A percentile compares a stretch with the other conserved stretches of the same genome.
phyloP scores from a whole-genome alignment of 2,888 invertebrate genomes.

The Cephus sareptanus region DNA sequence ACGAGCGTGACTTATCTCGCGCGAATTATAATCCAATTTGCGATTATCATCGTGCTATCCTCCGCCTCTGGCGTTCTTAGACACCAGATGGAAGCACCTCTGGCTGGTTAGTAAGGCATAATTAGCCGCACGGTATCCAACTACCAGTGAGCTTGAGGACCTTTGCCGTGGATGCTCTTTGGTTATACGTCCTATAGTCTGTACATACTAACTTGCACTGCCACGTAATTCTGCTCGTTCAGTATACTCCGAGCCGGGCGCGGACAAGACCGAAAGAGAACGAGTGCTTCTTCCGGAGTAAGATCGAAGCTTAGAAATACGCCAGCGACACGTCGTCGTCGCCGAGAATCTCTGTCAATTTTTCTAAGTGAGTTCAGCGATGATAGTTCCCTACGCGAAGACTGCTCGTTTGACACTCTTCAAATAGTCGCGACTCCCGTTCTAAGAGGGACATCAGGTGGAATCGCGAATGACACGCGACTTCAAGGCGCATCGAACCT shows the following conservation, averaged over 20 bases:
- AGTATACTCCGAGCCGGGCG: background rate
- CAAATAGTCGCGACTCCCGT: background rate
- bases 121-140: slow-evolving; percentile 29
- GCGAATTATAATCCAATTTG: slow-evolving; percentile 66
- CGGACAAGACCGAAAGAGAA: background rate
- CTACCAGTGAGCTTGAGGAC: background rate
- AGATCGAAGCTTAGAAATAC: background rate
- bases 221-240: background rate
- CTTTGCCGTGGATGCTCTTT: background rate
- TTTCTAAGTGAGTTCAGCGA: background rate
- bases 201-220: background rate
- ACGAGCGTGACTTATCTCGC: slow-evolving; percentile 63
- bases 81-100: slow-evolving; percentile 41
- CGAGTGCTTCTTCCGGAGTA: background rate
- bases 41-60: slow-evolving; percentile 54
- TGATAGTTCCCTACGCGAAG: background rate
- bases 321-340: background rate
- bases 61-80: slow-evolving; percentile 35
- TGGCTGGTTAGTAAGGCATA: slow-evolving; percentile 44
- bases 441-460: background rate
- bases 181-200: background rate
- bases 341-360: background rate
- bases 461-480: background rate
- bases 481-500: background rate
- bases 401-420: background rate